These are phyloP conservation scores for Siphonodentalium dalli DNA, from an alignment of 2,888 invertebrate species.

Conservation along the genomic window DNA sequence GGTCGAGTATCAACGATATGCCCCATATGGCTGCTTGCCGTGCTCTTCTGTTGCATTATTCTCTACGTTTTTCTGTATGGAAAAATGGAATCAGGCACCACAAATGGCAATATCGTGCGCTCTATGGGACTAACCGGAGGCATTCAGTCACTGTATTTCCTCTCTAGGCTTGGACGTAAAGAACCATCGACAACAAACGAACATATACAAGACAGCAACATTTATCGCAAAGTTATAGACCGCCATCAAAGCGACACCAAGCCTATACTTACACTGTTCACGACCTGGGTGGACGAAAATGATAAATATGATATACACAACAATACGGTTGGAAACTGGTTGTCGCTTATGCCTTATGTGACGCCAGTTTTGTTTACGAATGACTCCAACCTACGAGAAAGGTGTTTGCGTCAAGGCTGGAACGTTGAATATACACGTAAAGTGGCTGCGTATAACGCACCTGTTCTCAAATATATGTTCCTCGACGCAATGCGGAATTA, in stretches of 20 bases:
- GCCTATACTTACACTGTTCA: slow-evolving; percentile 2
- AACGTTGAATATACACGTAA: background rate
- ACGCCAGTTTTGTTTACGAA: slow-evolving; percentile 4
- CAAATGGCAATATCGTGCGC: too few species aligned
- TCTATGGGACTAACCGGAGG: too few species aligned
- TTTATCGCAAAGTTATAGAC: too few species aligned
- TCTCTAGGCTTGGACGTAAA: too few species aligned
- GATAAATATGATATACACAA: background rate
- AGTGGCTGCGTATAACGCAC: background rate
- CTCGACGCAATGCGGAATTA: background rate
- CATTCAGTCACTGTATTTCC: too few species aligned
- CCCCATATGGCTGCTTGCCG: too few species aligned
- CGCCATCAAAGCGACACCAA: background rate
- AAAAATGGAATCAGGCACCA: too few species aligned
- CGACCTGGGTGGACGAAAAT: background rate
- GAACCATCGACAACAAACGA: too few species aligned
- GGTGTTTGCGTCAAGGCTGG: background rate
- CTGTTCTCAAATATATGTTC: slow-evolving; percentile 1
- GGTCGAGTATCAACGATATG: too few species aligned
- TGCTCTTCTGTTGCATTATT: too few species aligned
- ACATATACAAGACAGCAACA: too few species aligned
- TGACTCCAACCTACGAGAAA: background rate
- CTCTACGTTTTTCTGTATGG: too few species aligned
- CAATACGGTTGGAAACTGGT: background rate
- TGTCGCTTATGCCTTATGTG: background rate